These are phyloP conservation scores for Nanger granti DNA, from an alignment of 2,113 vertebrate genomes.

Conservation along the genomic window DNA sequence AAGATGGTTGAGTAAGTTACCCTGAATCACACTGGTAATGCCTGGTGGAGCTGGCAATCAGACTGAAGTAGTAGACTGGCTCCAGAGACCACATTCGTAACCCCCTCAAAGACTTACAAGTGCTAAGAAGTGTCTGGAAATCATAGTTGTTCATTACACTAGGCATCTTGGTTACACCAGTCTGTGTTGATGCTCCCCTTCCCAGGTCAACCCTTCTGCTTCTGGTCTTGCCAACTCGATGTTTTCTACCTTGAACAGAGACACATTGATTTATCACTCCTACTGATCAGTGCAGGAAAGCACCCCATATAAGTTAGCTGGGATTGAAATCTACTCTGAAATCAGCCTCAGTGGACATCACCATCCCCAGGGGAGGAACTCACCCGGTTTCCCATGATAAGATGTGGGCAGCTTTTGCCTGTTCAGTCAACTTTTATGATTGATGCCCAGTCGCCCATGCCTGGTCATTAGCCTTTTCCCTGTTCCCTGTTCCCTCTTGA, in stretches of 20 bases:
- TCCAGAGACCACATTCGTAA: not conserved
- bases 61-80: not conserved
- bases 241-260: not conserved
- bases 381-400: not conserved
- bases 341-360: too few relatives aligned
- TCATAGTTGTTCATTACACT: not conserved
- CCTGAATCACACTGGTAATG: too few relatives aligned
- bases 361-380: too few relatives aligned
- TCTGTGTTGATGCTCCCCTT: not conserved
- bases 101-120: not conserved
- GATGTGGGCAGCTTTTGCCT: not conserved
- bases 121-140: not conserved
- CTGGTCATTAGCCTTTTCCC: too few relatives aligned
- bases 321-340: not conserved
- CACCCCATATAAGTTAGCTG: not conserved
- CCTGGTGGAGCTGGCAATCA: not conserved
- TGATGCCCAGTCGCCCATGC: rapidly evolving
- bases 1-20: not conserved
- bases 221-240: not conserved
- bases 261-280: not conserved
- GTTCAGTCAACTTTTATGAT: too few relatives aligned
- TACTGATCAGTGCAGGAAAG: not conserved
- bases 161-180: not conserved
- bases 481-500: too few relatives aligned
- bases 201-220: not conserved